A percentile compares a stretch with the other conserved stretches of the same genome.
phyloP scores from a whole-genome alignment of 2,888 invertebrate species.

The Microplitis deprimator region DNA sequence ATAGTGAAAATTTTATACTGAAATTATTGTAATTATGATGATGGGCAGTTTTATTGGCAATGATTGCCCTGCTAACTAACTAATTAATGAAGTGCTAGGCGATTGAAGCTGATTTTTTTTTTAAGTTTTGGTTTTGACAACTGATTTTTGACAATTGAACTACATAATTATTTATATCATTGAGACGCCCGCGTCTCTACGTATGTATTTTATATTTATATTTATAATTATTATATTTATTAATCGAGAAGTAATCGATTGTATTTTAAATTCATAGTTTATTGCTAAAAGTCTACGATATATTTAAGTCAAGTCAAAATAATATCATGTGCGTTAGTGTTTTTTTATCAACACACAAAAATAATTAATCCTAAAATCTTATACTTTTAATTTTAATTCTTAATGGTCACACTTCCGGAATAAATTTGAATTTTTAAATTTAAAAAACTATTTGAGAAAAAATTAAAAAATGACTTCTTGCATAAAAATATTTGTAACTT shows the following conservation, averaged over 20 bases:
- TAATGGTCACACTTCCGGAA: too few relatives aligned
- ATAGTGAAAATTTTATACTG: not conserved
- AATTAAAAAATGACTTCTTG: too few relatives aligned
- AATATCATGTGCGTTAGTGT: not conserved
- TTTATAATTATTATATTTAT: not conserved
- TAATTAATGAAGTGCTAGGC: not conserved
- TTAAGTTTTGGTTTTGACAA: not conserved
- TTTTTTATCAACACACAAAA: not conserved
- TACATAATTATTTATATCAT: not conserved
- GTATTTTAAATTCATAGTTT: not conserved
- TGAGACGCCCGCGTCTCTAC: conserved; percentile 12
- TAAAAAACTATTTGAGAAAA: too few relatives aligned
- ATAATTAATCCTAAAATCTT: not conserved
- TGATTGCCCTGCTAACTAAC: not conserved
- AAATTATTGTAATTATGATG: not conserved
- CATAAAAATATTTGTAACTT: too few relatives aligned
- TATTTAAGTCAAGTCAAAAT: not conserved
- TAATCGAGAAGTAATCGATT: conserved; percentile 2
- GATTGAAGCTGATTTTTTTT: not conserved
- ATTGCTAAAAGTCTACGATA: not conserved
- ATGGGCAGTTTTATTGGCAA: not conserved
- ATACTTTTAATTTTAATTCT: not conserved
- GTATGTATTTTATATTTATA: not conserved
- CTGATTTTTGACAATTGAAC: conserved; percentile 4
- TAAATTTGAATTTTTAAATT: too few relatives aligned